These are phyloP conservation scores for Poecilus cupreus DNA, from an alignment of 2,888 invertebrate species.

Conservation along the genomic window DNA sequence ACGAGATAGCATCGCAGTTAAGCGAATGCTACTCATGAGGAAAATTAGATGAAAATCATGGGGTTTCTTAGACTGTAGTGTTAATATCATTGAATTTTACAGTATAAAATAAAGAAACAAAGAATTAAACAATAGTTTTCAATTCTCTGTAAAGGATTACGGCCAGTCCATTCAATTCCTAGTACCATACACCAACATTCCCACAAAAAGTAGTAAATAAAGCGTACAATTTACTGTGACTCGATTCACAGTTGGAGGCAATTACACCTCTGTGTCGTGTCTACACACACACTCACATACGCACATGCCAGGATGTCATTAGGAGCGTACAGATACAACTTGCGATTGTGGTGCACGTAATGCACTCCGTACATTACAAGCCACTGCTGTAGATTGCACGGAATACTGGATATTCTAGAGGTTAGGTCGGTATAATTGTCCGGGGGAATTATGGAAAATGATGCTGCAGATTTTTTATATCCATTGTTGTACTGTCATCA, in stretches of 20 bases:
- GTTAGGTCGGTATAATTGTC: neutral
- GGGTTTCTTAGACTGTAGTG: too few species aligned
- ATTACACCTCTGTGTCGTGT: slow-evolving; percentile 16
- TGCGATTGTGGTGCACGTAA: neutral
- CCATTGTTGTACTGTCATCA: too few species aligned
- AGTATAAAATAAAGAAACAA: too few species aligned
- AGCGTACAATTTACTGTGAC: neutral
- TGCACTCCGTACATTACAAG: neutral
- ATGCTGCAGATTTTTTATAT: too few species aligned
- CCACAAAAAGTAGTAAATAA: neutral
- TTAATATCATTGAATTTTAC: too few species aligned
- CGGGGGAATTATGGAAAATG: neutral
- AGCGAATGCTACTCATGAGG: too few species aligned
- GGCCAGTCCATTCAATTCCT: neutral
- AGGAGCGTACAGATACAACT: neutral
- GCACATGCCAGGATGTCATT: slow-evolving; percentile 17
- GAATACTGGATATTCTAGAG: too few species aligned
- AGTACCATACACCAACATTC: neutral
- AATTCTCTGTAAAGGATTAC: neutral
- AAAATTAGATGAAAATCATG: too few species aligned
- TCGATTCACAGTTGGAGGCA: slow-evolving; percentile 4
- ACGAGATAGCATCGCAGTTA: too few species aligned
- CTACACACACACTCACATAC: neutral
- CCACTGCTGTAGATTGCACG: too few species aligned
- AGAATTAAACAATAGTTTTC: neutral